phyloP scores from a whole-genome alignment of 2,797 vertebrate genomes.

The Megalops cyprinoides region DNA sequence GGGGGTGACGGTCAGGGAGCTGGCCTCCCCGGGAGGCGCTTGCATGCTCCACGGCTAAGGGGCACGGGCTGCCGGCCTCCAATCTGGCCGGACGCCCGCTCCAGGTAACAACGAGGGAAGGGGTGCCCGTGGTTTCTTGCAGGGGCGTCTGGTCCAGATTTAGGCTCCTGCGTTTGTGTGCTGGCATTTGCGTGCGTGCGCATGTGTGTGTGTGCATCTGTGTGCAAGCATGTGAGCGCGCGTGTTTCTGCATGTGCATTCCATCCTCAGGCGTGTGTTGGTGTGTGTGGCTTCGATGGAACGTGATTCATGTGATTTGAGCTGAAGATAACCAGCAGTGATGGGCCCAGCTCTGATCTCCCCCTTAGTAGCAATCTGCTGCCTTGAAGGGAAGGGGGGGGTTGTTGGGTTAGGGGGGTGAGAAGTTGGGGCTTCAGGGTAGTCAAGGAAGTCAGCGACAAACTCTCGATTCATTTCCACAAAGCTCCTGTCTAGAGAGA shows the following conservation, averaged over 20 bases:
- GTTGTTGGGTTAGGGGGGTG: too few relatives aligned
- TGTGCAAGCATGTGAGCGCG: neutral
- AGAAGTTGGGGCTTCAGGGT: neutral
- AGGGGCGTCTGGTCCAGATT: neutral
- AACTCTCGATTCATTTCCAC: neutral
- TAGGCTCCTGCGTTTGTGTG: neutral
- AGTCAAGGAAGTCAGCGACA: neutral
- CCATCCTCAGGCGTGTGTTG: slow-evolving; percentile 1
- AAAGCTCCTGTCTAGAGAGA: neutral
- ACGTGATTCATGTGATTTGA: slow-evolving; percentile 21
- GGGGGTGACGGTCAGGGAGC: neutral
- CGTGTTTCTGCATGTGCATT: neutral
- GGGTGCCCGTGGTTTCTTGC: neutral
- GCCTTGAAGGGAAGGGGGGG: neutral
- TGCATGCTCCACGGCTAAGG: neutral
- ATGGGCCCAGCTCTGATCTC: slow-evolving; percentile 13
- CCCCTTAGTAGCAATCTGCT: neutral
- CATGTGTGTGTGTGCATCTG: slow-evolving; percentile 2
- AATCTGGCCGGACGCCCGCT: neutral
- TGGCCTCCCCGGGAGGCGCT: neutral
- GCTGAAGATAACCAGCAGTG: slow-evolving; percentile 39
- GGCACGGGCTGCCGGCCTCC: neutral
- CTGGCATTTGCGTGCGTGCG: neutral
- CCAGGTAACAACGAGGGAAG: neutral
- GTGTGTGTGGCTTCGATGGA: neutral